Evolutionary conservation across 64 coral and sea anemone species (phyloP).

Genomic region (Montipora efflorescens): DNA sequence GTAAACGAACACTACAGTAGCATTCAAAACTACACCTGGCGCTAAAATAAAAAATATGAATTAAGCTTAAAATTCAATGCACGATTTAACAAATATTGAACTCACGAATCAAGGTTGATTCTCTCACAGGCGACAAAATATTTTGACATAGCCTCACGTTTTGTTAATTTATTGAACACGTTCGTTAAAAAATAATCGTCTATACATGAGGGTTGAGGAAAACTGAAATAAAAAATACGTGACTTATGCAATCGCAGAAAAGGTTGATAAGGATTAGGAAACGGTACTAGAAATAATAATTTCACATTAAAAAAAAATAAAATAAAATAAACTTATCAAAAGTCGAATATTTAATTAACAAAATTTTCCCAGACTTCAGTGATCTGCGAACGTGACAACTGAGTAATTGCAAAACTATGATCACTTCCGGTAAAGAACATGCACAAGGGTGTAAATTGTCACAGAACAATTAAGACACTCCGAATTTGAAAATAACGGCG

Average conservation of each 20-base stretch:
- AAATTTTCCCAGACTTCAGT: background rate
- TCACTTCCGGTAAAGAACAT: constrained; percentile 5
- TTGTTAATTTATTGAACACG: background rate
- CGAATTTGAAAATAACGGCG: background rate
- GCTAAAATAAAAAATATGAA: background rate
- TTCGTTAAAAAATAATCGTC: background rate
- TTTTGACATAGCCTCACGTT: background rate
- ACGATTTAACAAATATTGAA: background rate
- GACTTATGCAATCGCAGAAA: background rate
- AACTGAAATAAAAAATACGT: background rate
- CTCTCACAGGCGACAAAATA: background rate
- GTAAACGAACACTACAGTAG: background rate
- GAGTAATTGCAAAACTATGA: background rate
- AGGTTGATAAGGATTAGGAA: background rate
- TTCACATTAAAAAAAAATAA: background rate
- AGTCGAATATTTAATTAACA: background rate
- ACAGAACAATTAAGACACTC: background rate
- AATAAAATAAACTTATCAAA: too few species aligned
- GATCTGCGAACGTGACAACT: background rate
- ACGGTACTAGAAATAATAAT: background rate
- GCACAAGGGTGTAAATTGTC: background rate
- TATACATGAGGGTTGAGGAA: background rate
- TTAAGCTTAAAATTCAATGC: constrained; percentile 18
- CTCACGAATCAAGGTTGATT: background rate
- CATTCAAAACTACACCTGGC: constrained; percentile 11